Evolutionary conservation across 92 coral and sea anemone genomes (phyloP), one percentile per base, ranked within the genome.

Genomic region (Pocillopora grandis): DNA sequence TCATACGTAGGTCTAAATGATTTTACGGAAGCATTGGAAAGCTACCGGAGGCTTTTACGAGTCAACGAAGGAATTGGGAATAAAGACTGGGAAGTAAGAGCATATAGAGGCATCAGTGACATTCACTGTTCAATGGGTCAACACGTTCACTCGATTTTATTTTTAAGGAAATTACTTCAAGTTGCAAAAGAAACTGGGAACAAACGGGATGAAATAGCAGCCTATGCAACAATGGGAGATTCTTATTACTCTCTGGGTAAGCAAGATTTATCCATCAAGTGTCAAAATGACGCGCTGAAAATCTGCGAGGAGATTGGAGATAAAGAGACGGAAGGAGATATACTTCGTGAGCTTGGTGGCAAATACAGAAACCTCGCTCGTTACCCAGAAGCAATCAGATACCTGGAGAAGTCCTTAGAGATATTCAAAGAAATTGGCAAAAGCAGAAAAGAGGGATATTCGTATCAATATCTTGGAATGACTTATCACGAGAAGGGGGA

Each of bases 231-330:
- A 31, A 57, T 80, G 13, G 84, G 75, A 9, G 9, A 8, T 10
- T 27, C 76, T 2, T 80, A 67, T 52, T 62, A 13, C 18, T 20
- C 6, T 36, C 72, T 80, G 9, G 76, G 74, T 9, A 65, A 66
- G 55, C 37, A 31, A 52, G 36, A 49, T 66, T 48, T 66, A 21
- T 17, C 27, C 64, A 48, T 80, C 37, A 76, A 80, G 23, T 67
- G 2, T 52, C 21, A 80, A 11, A 75, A 58, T 21, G 78, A 75
- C 57, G 78, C 78, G 64, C 64, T 75, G 64, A 75, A 19, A 75
- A 75, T 75, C 23, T 55, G 64, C 48, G 3, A 48, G 13, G 78
- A 75, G 58, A 75, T 75, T 20, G 78, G 78, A 56, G 78, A 75
- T 48, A 75, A 17, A 35, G 10, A 12, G 20, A 36, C n/a, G 27